These are phyloP conservation scores for Eurytoma californica DNA, from an alignment of 2,888 invertebrate genomes.

Conservation along the genomic window DNA sequence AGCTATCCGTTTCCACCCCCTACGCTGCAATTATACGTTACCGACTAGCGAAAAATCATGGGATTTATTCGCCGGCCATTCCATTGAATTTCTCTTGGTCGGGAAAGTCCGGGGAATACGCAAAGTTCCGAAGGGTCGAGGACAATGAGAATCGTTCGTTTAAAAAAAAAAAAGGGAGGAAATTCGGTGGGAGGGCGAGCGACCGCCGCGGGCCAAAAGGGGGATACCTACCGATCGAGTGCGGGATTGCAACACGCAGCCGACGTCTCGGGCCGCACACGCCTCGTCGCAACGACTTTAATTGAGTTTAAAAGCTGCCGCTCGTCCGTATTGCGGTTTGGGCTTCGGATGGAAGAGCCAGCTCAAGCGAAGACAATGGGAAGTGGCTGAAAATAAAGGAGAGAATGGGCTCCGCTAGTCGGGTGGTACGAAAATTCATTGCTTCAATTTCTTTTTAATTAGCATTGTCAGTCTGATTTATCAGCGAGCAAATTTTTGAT, in stretches of 20 bases:
- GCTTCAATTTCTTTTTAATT: too few relatives aligned
- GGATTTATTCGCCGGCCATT: background rate
- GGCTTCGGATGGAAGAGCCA: slow-evolving; percentile 10
- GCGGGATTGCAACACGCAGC: background rate
- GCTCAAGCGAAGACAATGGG: slow-evolving; percentile 29
- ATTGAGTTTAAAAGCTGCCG: slow-evolving; percentile 60
- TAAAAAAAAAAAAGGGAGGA: background rate
- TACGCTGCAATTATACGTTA: slow-evolving; percentile 23
- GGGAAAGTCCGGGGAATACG: slow-evolving; percentile 21
- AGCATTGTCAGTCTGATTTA: too few relatives aligned
- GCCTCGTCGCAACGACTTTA: slow-evolving; percentile 56
- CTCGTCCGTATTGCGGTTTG: slow-evolving; percentile 53
- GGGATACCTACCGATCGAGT: background rate
- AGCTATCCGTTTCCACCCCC: background rate
- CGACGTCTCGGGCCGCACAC: background rate
- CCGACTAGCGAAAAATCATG: slow-evolving; percentile 17
- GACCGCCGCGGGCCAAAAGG: slow-evolving; percentile 6
- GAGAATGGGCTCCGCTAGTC: background rate
- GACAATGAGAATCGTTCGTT: background rate
- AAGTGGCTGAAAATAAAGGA: slow-evolving; percentile 17
- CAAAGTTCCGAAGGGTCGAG: slow-evolving; percentile 22
- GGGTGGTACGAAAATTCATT: too few relatives aligned
- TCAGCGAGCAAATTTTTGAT: too few relatives aligned
- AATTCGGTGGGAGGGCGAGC: too few relatives aligned
- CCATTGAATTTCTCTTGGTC: slow-evolving; percentile 1